phyloP scores from a whole-genome alignment of 2,113 vertebrate genomes.

The Microcebus ravelobensis region DNA sequence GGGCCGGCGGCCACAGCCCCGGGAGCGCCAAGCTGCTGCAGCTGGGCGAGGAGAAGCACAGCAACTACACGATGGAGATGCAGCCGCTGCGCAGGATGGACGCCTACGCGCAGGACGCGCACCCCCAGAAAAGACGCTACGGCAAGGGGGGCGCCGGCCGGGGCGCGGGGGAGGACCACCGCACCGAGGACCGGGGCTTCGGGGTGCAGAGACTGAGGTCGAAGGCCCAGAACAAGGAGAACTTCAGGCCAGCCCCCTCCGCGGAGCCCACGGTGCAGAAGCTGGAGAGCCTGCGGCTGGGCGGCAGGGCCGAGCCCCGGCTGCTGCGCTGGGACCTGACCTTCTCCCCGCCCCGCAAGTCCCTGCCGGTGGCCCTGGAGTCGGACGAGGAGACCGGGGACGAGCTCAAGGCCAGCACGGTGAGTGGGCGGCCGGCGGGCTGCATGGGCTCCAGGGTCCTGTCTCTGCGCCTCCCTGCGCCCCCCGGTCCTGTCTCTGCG shows the following conservation, averaged over 20 bases:
- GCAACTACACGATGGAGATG: slow-evolving; percentile 96
- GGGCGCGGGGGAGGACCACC: slow-evolving; percentile 82
- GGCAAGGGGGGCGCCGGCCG: slow-evolving; percentile 82
- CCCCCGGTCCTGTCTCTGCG: too few species aligned
- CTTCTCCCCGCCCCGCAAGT: slow-evolving; percentile 96
- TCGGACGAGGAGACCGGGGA: slow-evolving; percentile 92
- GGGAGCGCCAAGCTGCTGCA: slow-evolving; percentile 91
- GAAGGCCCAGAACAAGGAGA: slow-evolving; percentile 91
- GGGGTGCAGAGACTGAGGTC: slow-evolving; percentile 92
- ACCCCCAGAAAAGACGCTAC: slow-evolving; percentile 87
- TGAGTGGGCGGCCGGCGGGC: slow-evolving; percentile 82
- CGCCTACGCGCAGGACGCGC: slow-evolving; percentile 85
- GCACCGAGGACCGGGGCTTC: slow-evolving; percentile 86
- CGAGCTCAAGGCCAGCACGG: slow-evolving; percentile 94
- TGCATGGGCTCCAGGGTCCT: too few species aligned
- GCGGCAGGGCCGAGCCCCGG: slow-evolving; percentile 93
- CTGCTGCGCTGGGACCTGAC: slow-evolving; percentile 96
- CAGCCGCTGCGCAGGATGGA: slow-evolving; percentile 91
- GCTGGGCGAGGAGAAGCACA: slow-evolving; percentile 92
- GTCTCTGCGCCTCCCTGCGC: neutral
- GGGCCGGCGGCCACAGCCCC: slow-evolving; percentile 91
- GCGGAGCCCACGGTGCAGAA: slow-evolving; percentile 96
- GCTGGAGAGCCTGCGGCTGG: slow-evolving; percentile 96
- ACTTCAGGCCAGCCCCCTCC: slow-evolving; percentile 87
- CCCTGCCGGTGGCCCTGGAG: slow-evolving; percentile 94